These are phyloP conservation scores for Chrysocyon brachyurus DNA, from an alignment of 2,797 vertebrate genomes.

Conservation along the genomic window DNA sequence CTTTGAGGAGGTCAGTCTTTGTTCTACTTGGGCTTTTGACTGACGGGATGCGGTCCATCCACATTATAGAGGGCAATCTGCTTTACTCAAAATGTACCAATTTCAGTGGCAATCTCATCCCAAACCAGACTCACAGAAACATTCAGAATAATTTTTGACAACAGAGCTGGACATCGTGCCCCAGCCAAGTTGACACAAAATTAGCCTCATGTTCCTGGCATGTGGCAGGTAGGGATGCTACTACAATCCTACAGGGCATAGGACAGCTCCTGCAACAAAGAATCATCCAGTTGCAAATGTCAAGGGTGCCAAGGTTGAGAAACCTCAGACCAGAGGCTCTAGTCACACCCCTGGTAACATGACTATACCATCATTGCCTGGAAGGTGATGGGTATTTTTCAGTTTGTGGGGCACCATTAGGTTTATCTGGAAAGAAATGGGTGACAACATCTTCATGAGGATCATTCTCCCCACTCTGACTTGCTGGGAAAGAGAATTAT, in stretches of 20 bases:
- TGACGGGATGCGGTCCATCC: neutral
- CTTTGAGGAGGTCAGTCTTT: neutral
- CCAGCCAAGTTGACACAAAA: neutral
- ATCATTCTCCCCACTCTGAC: neutral
- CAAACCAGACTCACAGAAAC: neutral
- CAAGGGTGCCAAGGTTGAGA: rapidly evolving
- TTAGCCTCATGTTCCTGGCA: neutral
- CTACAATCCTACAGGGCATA: neutral
- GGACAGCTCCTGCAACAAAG: neutral
- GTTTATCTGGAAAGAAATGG: neutral
- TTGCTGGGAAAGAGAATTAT: neutral
- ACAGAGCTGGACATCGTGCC: neutral
- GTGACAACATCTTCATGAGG: neutral
- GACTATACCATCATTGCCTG: neutral
- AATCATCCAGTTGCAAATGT: neutral
- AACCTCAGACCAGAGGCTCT: neutral
- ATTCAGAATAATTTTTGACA: neutral
- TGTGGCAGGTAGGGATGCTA: too few relatives aligned
- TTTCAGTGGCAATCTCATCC: neutral
- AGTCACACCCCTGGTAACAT: neutral
- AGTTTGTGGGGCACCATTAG: neutral
- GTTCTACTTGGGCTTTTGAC: neutral
- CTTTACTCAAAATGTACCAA: neutral
- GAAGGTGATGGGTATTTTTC: neutral
- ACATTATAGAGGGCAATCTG: neutral